These are phyloP conservation scores for Tuberolachnus salignus DNA, from an alignment of 2,888 invertebrate species.

Conservation along the genomic window DNA sequence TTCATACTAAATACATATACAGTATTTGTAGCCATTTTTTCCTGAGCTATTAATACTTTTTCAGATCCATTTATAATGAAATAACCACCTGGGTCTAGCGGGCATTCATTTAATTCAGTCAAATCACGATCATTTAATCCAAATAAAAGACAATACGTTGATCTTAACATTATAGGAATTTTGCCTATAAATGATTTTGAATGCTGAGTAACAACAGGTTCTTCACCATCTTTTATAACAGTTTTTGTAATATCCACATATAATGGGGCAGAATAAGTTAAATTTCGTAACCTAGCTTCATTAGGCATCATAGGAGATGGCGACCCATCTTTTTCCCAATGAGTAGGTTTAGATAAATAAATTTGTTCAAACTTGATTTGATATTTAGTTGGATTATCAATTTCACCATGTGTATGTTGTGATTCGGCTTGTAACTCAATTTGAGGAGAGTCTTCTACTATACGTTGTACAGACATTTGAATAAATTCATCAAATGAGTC, in stretches of 20 bases:
- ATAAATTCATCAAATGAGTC: constrained; percentile 99
- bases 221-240: constrained; percentile 87
- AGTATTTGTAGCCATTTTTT: constrained; percentile 99
- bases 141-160: constrained; percentile 93
- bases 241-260: constrained; percentile 99
- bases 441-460: constrained; percentile 98
- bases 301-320: constrained; percentile 99
- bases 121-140: constrained; percentile 98
- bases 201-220: constrained; percentile 78
- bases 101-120: constrained; percentile 98
- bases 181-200: constrained; percentile 79
- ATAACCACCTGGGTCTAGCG: constrained; percentile 98
- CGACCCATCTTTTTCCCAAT: constrained; percentile 99
- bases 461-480: constrained; percentile 99
- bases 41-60: constrained; percentile 96
- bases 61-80: constrained; percentile 99
- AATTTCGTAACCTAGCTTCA: constrained; percentile 94
- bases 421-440: constrained; percentile 98
- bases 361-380: constrained; percentile 98
- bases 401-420: constrained; percentile 91
- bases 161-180: constrained; percentile 99
- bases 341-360: constrained; percentile 98
- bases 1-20: constrained; percentile 99
- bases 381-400: constrained; percentile 89
- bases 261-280: constrained; percentile 97